phyloP scores from a whole-genome alignment of 2,888 invertebrate genomes.

The Mechanitis mazaeus region DNA sequence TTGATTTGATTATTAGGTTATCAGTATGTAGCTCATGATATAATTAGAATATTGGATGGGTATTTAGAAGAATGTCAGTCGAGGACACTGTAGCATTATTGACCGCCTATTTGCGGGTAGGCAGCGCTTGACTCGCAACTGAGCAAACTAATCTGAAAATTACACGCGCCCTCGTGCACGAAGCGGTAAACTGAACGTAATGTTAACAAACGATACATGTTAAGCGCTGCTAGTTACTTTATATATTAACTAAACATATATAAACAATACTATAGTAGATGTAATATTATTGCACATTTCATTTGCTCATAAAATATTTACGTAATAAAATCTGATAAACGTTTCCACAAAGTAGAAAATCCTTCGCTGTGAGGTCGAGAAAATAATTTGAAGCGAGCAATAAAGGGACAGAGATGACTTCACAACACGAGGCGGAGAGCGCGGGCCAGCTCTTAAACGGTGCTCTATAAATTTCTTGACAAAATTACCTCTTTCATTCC shows the following conservation, averaged over 20 bases:
- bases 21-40: background rate
- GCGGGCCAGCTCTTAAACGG: constrained; percentile 56
- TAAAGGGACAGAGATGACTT: constrained; percentile 71
- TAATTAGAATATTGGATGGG: background rate
- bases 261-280: background rate
- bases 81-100: constrained; percentile 47
- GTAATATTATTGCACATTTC: constrained; percentile 34
- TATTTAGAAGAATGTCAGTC: constrained; percentile 14
- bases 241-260: too few species aligned
- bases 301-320: constrained; percentile 56
- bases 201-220: constrained; percentile 42
- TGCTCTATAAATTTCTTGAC: constrained; percentile 67
- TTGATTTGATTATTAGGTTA: too few species aligned
- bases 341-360: constrained; percentile 67
- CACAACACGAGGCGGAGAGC: constrained; percentile 43
- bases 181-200: constrained; percentile 50
- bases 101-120: constrained; percentile 61
- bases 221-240: constrained; percentile 31
- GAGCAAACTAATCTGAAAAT: constrained; percentile 75
- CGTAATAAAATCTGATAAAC: constrained; percentile 66
- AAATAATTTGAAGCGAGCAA: constrained; percentile 75
- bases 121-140: constrained; percentile 52
- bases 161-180: constrained; percentile 48
- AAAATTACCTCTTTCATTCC: constrained; percentile 48
- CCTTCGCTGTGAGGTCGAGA: constrained; percentile 61